These are phyloP conservation scores for Malaclemys terrapin DNA, from an alignment of 2,113 vertebrate species.

Conservation along the genomic window DNA sequence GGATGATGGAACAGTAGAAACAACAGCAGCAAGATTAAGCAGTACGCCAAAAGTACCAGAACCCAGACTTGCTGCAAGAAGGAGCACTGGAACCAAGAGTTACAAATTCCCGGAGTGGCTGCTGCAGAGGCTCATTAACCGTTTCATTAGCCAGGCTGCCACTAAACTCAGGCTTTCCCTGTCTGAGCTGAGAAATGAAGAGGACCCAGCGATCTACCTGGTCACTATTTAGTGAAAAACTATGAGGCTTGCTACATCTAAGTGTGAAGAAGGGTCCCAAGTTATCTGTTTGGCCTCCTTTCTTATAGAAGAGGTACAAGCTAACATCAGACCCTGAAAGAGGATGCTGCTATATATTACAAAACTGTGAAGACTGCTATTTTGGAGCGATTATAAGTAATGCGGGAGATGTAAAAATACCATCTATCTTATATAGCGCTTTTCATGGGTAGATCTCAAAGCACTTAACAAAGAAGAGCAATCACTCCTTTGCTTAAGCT, in stretches of 20 bases:
- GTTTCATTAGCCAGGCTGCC: fast-evolving
- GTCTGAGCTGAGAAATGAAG: background rate
- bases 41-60: background rate
- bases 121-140: background rate
- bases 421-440: background rate
- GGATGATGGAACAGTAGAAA: background rate
- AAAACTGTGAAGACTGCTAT: background rate
- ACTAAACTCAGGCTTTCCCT: fast-evolving
- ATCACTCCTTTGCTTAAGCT: background rate
- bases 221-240: background rate
- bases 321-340: background rate
- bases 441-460: background rate
- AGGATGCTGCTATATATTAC: background rate
- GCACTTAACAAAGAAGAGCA: background rate
- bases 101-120: background rate
- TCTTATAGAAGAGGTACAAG: fast-evolving
- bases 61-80: background rate
- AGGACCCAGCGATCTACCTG: background rate
- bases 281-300: background rate
- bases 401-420: background rate
- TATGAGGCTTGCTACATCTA: background rate
- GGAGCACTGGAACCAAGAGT: background rate
- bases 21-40: background rate
- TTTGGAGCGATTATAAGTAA: background rate
- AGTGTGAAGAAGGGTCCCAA: background rate